Conservation (phyloP, 2,888 invertebrate genomes). For the Amiota minor region DNA sequence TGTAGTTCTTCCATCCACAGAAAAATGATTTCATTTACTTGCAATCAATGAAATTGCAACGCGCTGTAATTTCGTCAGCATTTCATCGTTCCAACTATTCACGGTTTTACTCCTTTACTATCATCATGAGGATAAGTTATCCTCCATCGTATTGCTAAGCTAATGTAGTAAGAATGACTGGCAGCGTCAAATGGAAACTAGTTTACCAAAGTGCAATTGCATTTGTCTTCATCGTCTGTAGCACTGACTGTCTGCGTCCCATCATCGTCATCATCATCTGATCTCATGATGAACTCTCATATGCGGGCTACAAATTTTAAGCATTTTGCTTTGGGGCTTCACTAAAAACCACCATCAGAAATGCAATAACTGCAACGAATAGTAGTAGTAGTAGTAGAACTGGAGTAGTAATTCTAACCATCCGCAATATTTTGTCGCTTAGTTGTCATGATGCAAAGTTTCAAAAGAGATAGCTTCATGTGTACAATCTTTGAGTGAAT, state of each 20-base stretch:
- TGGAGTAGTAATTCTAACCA: too few relatives aligned
- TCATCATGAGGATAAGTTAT: too few relatives aligned
- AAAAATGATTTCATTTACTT: conserved; percentile 67
- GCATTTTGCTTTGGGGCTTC: neutral
- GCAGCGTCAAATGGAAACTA: conserved; percentile 6
- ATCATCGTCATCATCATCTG: neutral
- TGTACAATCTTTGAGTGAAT: neutral
- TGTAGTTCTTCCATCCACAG: conserved; percentile 31
- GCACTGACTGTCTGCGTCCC: neutral
- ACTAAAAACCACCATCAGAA: neutral
- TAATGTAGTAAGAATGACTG: neutral
- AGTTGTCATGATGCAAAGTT: neutral
- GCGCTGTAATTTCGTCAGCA: conserved; percentile 61
- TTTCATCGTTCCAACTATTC: neutral
- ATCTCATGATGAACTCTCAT: conserved; percentile 6
- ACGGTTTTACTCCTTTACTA: neutral
- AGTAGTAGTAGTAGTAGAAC: too few relatives aligned
- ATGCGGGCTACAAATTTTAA: conserved; percentile 17
- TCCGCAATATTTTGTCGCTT: conserved; percentile 3
- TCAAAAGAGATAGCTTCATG: too few relatives aligned
- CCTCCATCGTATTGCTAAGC: too few relatives aligned
- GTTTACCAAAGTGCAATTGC: conserved; percentile 23
- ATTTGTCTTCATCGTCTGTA: conserved; percentile 5
- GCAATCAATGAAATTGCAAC: conserved; percentile 66
- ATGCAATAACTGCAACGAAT: too few relatives aligned